Evolutionary conservation across 2,888 invertebrate genomes (phyloP).

Genomic region (Cosmorhoe ocellata): DNA sequence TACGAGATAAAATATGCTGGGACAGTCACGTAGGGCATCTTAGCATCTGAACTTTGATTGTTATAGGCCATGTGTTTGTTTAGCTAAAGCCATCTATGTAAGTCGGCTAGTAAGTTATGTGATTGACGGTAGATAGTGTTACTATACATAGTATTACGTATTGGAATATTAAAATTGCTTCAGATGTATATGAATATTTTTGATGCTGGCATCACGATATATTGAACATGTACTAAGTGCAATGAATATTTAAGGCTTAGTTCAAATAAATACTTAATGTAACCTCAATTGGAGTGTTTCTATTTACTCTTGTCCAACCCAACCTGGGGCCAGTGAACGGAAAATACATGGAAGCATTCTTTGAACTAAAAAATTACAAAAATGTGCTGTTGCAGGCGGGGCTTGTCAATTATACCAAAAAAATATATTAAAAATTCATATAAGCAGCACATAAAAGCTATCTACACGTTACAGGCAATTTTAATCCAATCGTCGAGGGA

Average conservation of each 20-base stretch:
- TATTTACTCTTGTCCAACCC: background rate
- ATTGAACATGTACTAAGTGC: slow-evolving; percentile 54
- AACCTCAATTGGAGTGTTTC: slow-evolving; percentile 27
- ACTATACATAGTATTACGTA: slow-evolving; percentile 29
- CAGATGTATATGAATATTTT: slow-evolving; percentile 39
- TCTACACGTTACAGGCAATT: too few relatives aligned
- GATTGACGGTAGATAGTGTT: slow-evolving; percentile 8
- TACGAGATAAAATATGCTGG: background rate
- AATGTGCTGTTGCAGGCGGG: too few relatives aligned
- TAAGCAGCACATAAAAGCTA: too few relatives aligned
- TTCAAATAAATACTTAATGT: slow-evolving; percentile 47
- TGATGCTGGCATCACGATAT: slow-evolving; percentile 54
- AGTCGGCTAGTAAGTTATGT: background rate
- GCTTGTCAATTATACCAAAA: too few relatives aligned
- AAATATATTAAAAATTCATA: too few relatives aligned
- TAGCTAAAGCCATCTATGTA: background rate
- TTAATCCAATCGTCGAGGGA: too few relatives aligned
- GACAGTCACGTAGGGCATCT: too few relatives aligned
- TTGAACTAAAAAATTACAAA: too few relatives aligned
- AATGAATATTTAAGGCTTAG: slow-evolving; percentile 51
- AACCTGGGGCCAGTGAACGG: too few relatives aligned
- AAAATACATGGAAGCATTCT: too few relatives aligned
- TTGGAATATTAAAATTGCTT: slow-evolving; percentile 31
- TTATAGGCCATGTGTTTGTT: background rate
- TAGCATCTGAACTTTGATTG: too few relatives aligned